A percentile compares a stretch with the other conserved stretches of the same genome.
These are phyloP conservation scores for Latrodectus geometricus DNA, from an alignment of 1,140 invertebrate genomes.

Conservation along the genomic window DNA sequence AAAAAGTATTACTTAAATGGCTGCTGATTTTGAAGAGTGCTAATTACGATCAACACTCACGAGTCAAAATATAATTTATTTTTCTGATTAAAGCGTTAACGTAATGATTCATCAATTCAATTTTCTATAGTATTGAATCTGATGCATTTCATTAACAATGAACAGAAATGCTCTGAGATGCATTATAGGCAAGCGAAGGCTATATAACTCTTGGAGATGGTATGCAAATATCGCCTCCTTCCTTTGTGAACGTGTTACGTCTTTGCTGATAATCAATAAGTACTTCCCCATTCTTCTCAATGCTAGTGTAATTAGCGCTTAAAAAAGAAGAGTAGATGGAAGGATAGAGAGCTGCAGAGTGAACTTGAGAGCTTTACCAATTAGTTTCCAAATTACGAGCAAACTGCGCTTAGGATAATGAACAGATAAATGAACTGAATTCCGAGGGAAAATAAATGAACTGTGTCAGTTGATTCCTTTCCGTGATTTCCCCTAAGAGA, in stretches of 20 bases:
- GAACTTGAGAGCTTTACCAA: slow-evolving; percentile 56
- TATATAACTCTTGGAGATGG: not conserved
- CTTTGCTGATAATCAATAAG: not conserved
- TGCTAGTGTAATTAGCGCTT: slow-evolving; percentile 44
- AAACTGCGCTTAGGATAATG: slow-evolving; percentile 58
- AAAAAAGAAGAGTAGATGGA: not conserved
- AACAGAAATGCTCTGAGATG: not conserved
- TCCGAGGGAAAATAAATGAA: slow-evolving; percentile 58
- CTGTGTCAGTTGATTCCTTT: slow-evolving; percentile 59
- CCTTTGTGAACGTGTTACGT: not conserved
- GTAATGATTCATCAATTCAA: not conserved
- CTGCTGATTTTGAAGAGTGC: not conserved
- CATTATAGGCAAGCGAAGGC: not conserved
- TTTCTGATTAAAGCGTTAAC: not conserved
- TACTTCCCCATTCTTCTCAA: slow-evolving; percentile 18
- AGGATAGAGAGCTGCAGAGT: slow-evolving; percentile 8
- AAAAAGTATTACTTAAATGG: not conserved
- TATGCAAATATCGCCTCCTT: not conserved
- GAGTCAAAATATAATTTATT: not conserved
- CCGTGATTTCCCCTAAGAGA: slow-evolving; percentile 58
- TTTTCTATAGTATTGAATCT: not conserved
- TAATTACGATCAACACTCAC: not conserved
- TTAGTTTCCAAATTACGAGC: slow-evolving; percentile 55
- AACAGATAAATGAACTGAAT: slow-evolving; percentile 60
- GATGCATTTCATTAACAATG: not conserved